phyloP scores from a whole-genome alignment of 1,140 invertebrate genomes.

The Ceratina australensis region DNA sequence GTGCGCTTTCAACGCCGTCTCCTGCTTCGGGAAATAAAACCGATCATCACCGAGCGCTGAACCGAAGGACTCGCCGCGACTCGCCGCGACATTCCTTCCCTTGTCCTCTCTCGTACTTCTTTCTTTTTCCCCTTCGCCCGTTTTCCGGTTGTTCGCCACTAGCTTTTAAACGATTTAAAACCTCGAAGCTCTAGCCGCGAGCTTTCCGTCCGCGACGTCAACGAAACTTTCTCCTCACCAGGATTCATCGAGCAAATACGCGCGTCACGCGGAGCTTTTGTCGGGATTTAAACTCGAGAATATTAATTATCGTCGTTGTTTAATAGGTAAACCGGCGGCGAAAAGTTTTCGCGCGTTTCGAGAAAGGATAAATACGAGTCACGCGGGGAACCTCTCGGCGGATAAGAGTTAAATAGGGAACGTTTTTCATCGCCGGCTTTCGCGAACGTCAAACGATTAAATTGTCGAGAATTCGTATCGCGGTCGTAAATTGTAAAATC shows the following conservation, averaged over 20 bases:
- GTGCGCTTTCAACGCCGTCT: constrained; percentile 84
- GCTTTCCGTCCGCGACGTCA: background rate
- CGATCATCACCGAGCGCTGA: too few relatives aligned
- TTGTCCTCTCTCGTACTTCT: background rate
- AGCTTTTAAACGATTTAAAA: background rate
- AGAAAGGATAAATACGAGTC: too few relatives aligned
- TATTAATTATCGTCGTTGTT: background rate
- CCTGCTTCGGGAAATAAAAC: constrained; percentile 81
- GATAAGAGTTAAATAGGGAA: too few relatives aligned
- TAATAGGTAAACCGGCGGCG: too few relatives aligned
- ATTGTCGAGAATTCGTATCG: background rate
- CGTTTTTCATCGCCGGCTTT: too few relatives aligned
- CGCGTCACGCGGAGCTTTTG: background rate
- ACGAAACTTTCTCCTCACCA: background rate
- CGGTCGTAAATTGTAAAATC: background rate
- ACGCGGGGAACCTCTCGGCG: too few relatives aligned
- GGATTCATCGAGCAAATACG: background rate
- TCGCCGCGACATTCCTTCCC: background rate
- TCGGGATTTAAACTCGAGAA: background rate
- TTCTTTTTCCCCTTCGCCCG: background rate
- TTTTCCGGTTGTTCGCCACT: background rate
- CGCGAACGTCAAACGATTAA: background rate
- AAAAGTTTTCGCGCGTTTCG: too few relatives aligned
- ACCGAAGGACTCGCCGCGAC: too few relatives aligned
- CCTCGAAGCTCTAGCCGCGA: too few relatives aligned